Evolutionary conservation across 1,140 invertebrate genomes (phyloP), one percentile per base, ranked within the genome.

Genomic region (Drosophila parvula): DNA sequence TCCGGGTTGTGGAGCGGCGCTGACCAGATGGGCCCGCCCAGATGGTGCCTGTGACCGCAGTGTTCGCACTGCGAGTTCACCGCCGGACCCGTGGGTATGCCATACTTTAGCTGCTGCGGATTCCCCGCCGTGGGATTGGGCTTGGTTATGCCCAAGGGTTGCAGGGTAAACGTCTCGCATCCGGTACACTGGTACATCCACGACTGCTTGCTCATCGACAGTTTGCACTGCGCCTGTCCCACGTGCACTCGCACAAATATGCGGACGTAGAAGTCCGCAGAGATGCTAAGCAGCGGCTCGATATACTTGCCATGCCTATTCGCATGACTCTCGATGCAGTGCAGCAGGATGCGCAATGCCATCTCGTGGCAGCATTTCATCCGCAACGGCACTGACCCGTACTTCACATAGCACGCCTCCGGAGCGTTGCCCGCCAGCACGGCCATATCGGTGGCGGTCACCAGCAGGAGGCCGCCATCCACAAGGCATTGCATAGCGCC

Each of bases 391-490:
- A 99, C 93, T 9, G 98, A 95, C 5, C 98, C 98, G 93, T 99
- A 99, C 94, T 99, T 99, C 1, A 95, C 94, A 88, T 96, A 97
- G 56, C 91, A 99, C 0, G 98, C 97, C 92, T 99, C 98, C 1
- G 97, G 96, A 5, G 96, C 95, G 93, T 99, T 99, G 2, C 99
- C 99, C 79, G 98, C 98, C 47, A 99, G 92, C 11, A 99, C 96
- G 3, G 98, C 99, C 96, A 99, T 98, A 92, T 99, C 99, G 0
- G 99, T 99, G 22, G 98, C 98, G 0, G 99, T 99, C 0, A 99
- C 95, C 70, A 99, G 94, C n/a, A 99, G 92, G 10, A 97, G 81
- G 1, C 97, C 97, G 11, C 96, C 96, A 80, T 97, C 95, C 30
- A 94, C 93, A 0, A 97, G 93, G 75, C 95, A 94, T 90, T 97